Evolutionary conservation across 2,888 invertebrate species (phyloP).

Genomic region (Empis livida): DNA sequence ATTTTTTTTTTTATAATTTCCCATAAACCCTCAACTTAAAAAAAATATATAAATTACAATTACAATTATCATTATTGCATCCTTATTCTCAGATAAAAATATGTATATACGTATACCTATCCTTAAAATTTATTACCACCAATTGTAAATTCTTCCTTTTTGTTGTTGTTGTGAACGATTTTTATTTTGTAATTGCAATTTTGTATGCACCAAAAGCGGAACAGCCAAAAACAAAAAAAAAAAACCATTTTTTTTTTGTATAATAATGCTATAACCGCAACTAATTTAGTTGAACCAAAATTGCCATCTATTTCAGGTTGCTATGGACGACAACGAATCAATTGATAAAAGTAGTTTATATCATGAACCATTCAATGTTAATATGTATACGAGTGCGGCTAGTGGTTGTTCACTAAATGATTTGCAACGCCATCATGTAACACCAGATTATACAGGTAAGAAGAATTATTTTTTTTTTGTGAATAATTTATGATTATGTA

Average conservation of each 20-base stretch:
- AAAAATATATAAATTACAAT: too few species aligned
- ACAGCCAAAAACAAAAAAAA: too few species aligned
- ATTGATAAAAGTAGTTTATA: constrained; percentile 38
- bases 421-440: constrained; percentile 38
- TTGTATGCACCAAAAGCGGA: too few species aligned
- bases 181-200: too few species aligned
- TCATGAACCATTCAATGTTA: constrained; percentile 39
- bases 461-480: too few species aligned
- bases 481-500: too few species aligned
- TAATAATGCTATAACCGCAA: background rate
- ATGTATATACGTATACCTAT: too few species aligned
- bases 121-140: background rate
- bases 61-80: too few species aligned
- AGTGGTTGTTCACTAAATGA: constrained; percentile 37
- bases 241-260: background rate
- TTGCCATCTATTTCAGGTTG: constrained; percentile 26
- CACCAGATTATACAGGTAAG: constrained; percentile 46
- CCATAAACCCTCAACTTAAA: too few species aligned
- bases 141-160: background rate
- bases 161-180: background rate
- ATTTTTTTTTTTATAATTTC: too few species aligned
- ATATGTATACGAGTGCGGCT: constrained; percentile 37
- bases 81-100: too few species aligned
- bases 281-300: constrained; percentile 13
- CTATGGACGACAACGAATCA: constrained; percentile 36